These are phyloP conservation scores for Damaliscus lunatus DNA, from an alignment of 2,113 vertebrate species.

Conservation along the genomic window DNA sequence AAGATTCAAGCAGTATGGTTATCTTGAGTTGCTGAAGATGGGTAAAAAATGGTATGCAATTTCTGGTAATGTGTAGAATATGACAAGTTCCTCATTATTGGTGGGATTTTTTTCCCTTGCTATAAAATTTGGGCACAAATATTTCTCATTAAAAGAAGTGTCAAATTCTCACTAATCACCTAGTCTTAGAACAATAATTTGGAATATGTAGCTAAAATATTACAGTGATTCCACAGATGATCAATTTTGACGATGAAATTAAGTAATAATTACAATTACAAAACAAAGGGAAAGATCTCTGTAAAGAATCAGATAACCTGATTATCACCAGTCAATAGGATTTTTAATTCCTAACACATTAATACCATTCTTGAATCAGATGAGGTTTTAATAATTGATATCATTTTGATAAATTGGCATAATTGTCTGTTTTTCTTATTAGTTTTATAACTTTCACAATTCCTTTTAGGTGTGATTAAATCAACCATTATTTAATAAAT, in stretches of 20 bases:
- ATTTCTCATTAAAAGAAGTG: not conserved
- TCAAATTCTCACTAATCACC: not conserved
- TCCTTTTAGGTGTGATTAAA: not conserved
- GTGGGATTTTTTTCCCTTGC: not conserved
- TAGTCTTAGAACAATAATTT: not conserved
- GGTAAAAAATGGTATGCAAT: not conserved
- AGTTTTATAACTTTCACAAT: not conserved
- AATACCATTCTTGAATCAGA: not conserved
- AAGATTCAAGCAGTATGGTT: not conserved
- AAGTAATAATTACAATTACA: not conserved
- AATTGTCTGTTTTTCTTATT: not conserved
- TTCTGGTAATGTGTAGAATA: not conserved
- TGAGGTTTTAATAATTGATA: not conserved
- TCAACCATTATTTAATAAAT: not conserved
- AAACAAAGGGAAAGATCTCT: not conserved
- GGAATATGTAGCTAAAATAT: not conserved
- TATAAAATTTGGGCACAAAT: not conserved
- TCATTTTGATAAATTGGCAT: not conserved
- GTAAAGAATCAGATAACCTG: not conserved
- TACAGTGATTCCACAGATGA: not conserved
- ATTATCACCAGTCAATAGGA: not conserved
- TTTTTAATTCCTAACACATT: not conserved
- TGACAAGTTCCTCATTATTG: not conserved
- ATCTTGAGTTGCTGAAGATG: not conserved
- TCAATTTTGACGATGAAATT: not conserved